Evolutionary conservation across 35 echinoderm and acorn worm species (phyloP).

Genomic region (Holothuria glaberrima): DNA sequence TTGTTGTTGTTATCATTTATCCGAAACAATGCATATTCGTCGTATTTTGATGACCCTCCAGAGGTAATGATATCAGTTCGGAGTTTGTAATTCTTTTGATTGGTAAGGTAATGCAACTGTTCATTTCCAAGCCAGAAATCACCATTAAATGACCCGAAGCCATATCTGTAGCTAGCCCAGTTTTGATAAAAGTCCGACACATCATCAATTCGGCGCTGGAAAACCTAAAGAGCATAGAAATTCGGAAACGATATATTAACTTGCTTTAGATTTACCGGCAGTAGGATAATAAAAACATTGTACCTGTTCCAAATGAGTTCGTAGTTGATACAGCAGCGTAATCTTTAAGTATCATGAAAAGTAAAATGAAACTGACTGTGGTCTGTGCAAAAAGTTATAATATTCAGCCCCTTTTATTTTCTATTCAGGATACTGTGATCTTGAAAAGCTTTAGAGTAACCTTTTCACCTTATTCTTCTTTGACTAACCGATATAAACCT

Average conservation of each 20-base stretch:
- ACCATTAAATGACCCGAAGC: slow-evolving; percentile 25
- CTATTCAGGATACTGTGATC: too few species aligned
- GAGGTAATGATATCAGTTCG: slow-evolving; percentile 1
- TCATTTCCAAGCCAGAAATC: slow-evolving; percentile 61
- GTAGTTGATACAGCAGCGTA: not conserved
- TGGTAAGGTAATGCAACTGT: slow-evolving; percentile 29
- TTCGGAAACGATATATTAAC: not conserved
- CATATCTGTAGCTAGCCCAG: slow-evolving; percentile 26
- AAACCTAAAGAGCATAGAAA: slow-evolving; percentile 24
- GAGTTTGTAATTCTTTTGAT: not conserved
- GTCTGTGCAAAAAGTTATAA: too few species aligned
- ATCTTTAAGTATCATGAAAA: not conserved
- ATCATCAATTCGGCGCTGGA: slow-evolving; percentile 16
- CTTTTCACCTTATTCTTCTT: too few species aligned
- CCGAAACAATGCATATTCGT: too few species aligned
- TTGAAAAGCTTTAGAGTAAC: too few species aligned
- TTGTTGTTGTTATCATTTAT: too few species aligned
- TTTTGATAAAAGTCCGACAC: not conserved
- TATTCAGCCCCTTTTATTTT: too few species aligned
- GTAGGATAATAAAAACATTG: too few species aligned
- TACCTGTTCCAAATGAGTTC: too few species aligned
- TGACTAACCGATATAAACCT: not conserved
- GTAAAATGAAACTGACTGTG: not conserved
- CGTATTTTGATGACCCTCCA: too few species aligned
- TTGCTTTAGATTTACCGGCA: not conserved